phyloP scores from a whole-genome alignment of 2,113 vertebrate genomes.

The Podiceps cristatus region DNA sequence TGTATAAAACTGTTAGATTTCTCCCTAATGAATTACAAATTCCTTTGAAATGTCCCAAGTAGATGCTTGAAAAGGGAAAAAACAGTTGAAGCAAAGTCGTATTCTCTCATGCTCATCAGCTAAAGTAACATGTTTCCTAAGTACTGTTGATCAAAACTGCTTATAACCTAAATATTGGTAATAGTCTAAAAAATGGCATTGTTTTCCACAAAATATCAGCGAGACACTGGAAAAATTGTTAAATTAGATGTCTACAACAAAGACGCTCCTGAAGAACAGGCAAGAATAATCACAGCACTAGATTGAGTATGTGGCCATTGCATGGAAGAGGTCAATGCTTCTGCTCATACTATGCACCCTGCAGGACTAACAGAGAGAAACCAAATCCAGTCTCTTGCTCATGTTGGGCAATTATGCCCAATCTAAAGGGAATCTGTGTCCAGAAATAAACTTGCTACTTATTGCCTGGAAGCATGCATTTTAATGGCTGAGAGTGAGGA shows the following conservation, averaged over 20 bases:
- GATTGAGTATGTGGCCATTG: not conserved
- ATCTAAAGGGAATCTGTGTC: not conserved
- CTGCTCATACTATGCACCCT: not conserved
- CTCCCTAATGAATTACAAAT: not conserved
- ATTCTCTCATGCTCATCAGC: not conserved
- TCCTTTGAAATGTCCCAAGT: not conserved
- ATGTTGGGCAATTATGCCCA: no score
- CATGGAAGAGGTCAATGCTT: not conserved
- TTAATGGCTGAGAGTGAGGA: not conserved
- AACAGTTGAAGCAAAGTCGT: not conserved
- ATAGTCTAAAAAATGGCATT: not conserved
- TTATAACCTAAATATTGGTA: not conserved
- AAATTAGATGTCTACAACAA: not conserved
- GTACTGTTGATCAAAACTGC: not conserved
- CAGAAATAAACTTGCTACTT: not conserved
- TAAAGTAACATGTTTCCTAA: not conserved
- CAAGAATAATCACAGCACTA: not conserved
- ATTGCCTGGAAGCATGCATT: not conserved
- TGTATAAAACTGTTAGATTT: not conserved
- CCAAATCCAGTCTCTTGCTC: not conserved
- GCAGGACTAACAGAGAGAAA: not conserved
- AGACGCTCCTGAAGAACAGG: not conserved
- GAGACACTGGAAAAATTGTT: not conserved
- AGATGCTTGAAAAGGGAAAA: not conserved
- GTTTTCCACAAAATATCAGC: not conserved